phyloP scores from a whole-genome alignment of 1,140 invertebrate species.

The Arion vulgaris region DNA sequence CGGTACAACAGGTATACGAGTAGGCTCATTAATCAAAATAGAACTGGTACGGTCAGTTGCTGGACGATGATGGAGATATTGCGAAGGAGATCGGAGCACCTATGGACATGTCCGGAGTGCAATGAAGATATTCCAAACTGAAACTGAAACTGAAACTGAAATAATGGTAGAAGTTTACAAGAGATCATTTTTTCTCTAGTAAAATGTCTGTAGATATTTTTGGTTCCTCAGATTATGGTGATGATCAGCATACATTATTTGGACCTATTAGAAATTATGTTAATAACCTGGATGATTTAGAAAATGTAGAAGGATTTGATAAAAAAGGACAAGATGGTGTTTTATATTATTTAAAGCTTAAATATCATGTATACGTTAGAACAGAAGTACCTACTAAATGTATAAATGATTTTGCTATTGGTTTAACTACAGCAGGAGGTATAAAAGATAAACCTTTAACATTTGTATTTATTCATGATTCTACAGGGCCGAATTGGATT shows the following conservation, averaged over 20 bases:
- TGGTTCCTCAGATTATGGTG: not conserved
- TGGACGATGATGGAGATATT: no score
- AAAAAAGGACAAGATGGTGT: not conserved
- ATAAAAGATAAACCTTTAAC: not conserved
- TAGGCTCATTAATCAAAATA: no score
- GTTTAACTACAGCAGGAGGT: not conserved
- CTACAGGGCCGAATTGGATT: not conserved
- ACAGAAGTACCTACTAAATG: no score
- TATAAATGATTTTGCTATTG: not conserved
- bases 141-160: no score
- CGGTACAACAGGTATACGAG: no score
- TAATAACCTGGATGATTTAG: not conserved
- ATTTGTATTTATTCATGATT: not conserved
- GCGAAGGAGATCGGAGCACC: no score
- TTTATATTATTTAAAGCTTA: not conserved
- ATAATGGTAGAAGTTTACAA: not conserved
- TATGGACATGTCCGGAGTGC: no score
- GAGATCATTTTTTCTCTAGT: not conserved
- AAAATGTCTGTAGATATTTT: not conserved
- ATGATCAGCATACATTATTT: not conserved
- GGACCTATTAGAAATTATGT: not conserved
- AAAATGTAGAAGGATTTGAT: conserved; percentile 11
- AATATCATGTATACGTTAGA: no score
- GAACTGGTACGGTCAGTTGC: no score
- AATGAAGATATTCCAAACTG: no score